Base-by-base conservation (phyloP, 2,888 invertebrate species). In the Caenorhabditis sp. region DNA sequence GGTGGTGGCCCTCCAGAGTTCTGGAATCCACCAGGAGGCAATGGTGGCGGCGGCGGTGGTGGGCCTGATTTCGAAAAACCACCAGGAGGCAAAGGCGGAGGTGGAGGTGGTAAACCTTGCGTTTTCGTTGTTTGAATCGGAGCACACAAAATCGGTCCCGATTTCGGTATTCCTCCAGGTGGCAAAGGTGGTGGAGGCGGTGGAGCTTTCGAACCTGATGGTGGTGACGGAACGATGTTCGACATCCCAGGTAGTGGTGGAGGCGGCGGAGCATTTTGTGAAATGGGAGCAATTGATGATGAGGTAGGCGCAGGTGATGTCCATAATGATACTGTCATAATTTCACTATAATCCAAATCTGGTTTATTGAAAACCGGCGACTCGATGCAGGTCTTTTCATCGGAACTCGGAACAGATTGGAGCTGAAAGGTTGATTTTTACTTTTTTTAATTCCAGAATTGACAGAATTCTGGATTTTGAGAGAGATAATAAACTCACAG, bases 151-250 rank as follows among this genome's bases (percentile, higher is more conserved):
- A 26, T 21, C 12, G 31, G 31, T 31, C 31, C 31, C 4, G 12
- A 43, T 5, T 63, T 31, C 31, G 59, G 63, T 19, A 63, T 27
- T 3, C 49, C 50, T n/a, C 23, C 43, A 49, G 59, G 60, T 10
- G 62, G 62, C 26, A 31, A 26, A 14, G 69, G 65, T 17, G 71
- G 67, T 17, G 72, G 64, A 6, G 67, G 64, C 49, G 71, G 71
- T 26, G 61, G 64, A 23, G 4, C 36, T n/a, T 12, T 6, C 8
- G 31, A 37, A n/a, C 60, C 55, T 0, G 63, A 60, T 3, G 66
- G 66, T 19, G 59, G 17, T 1, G 31, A 17, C 8, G 53, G 6
- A 14, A 27, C 27, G 24, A 5, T 36, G 2, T 43, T 49, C 19
- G 43, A 19, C 14, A 43, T 43, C 6, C 23, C 51, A 24, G 54